Conservation (phyloP, 2,888 invertebrate species). For the Allophyes oxyacanthae region DNA sequence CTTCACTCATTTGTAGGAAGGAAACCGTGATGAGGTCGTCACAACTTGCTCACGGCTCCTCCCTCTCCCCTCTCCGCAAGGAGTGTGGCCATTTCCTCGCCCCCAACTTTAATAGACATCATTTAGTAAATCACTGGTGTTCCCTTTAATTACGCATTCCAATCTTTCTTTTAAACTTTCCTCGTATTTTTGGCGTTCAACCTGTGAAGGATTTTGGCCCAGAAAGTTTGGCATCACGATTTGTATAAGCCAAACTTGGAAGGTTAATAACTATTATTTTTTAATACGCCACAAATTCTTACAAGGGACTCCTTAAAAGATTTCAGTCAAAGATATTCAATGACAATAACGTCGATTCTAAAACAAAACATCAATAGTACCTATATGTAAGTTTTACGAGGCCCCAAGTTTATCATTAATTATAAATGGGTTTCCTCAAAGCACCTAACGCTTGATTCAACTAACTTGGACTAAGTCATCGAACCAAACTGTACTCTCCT, state of each 20-base stretch:
- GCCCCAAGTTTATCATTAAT: slow-evolving; percentile 38
- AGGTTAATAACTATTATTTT: slow-evolving; percentile 17
- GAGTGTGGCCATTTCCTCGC: slow-evolving; percentile 33
- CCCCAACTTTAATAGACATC: slow-evolving; percentile 70
- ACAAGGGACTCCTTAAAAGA: not conserved
- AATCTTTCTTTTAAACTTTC: slow-evolving; percentile 65
- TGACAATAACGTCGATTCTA: slow-evolving; percentile 6
- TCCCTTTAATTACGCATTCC: slow-evolving; percentile 77
- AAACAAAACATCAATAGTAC: slow-evolving; percentile 4
- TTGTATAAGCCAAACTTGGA: slow-evolving; percentile 33
- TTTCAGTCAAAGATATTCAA: slow-evolving; percentile 14
- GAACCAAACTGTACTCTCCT: slow-evolving; percentile 55
- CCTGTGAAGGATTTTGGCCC: slow-evolving; percentile 42
- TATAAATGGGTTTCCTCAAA: slow-evolving; percentile 51
- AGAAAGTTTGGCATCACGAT: slow-evolving; percentile 34
- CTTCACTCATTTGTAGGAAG: slow-evolving; percentile 67
- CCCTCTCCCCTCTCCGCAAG: slow-evolving; percentile 21
- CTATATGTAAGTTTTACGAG: slow-evolving; percentile 6
- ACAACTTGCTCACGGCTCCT: slow-evolving; percentile 67
- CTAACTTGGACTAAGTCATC: slow-evolving; percentile 55
- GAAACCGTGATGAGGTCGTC: slow-evolving; percentile 70
- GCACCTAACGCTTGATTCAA: slow-evolving; percentile 55
- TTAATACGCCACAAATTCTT: slow-evolving; percentile 13
- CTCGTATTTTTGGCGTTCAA: slow-evolving; percentile 47
- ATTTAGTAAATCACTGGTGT: slow-evolving; percentile 74